Conservation (phyloP, 2,888 invertebrate genomes). For the Neuroscelio doddi region DNA sequence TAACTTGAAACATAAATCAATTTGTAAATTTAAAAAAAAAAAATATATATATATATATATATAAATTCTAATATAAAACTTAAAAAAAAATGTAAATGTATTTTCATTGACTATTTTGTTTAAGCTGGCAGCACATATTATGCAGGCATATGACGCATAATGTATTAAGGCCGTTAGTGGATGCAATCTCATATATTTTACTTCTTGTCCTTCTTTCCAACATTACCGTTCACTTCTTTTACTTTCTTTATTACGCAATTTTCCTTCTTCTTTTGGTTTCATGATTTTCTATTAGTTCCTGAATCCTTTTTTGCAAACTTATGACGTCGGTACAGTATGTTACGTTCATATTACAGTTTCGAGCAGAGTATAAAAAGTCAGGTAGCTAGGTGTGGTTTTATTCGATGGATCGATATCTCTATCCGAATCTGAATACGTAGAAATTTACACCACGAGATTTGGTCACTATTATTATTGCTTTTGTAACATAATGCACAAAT, state of each 20-base stretch:
- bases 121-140: constrained; percentile 8
- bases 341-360: not conserved
- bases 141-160: constrained; percentile 18
- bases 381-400: not conserved
- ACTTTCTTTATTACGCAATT: not conserved
- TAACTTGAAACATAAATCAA: too few species aligned
- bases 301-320: not conserved
- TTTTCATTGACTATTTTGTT: not conserved
- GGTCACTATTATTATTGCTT: too few species aligned
- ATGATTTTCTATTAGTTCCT: not conserved
- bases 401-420: not conserved
- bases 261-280: constrained; percentile 1
- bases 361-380: not conserved
- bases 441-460: not conserved
- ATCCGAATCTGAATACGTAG: not conserved
- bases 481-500: too few species aligned
- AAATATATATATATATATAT: too few species aligned
- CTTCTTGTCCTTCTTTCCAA: not conserved
- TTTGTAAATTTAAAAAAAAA: too few species aligned
- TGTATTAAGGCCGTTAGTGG: not conserved
- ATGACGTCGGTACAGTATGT: not conserved
- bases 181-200: not conserved
- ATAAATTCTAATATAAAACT: too few species aligned
- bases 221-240: not conserved
- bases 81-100: too few species aligned